These are phyloP conservation scores for Pantherophis vulpinus DNA, from an alignment of 2,797 vertebrate genomes.

Conservation along the genomic window DNA sequence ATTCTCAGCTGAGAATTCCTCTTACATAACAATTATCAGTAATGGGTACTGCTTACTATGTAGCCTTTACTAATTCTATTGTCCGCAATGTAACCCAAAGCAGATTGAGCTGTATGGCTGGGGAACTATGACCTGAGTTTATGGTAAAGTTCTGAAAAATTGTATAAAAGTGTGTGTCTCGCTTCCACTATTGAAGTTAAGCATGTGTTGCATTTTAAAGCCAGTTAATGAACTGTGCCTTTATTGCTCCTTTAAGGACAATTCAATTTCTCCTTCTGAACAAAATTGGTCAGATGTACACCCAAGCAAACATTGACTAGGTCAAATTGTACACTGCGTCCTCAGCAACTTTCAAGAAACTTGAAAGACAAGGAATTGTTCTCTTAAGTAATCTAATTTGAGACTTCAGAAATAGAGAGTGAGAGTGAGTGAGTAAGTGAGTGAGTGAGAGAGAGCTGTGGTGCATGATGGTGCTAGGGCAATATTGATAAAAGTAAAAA, in stretches of 20 bases:
- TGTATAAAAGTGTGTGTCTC: no score
- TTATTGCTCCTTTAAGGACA: neutral
- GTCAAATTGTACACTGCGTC: slow-evolving; percentile 7
- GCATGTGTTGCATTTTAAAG: neutral
- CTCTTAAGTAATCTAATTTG: neutral
- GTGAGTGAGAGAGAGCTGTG: neutral
- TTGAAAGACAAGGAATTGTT: neutral
- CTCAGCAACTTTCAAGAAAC: neutral
- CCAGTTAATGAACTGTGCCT: neutral
- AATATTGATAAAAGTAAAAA: neutral
- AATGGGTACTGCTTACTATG: neutral
- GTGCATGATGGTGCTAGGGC: neutral
- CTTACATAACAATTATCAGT: neutral
- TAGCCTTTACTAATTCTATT: neutral
- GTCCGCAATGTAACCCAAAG: neutral
- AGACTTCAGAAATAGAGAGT: neutral
- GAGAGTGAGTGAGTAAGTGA: no score
- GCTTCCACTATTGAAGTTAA: neutral
- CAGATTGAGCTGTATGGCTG: neutral
- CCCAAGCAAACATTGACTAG: neutral
- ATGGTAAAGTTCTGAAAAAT: neutral
- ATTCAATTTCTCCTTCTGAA: neutral
- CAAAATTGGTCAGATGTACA: neutral
- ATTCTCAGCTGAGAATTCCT: neutral
- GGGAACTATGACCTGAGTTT: neutral